phyloP scores from a whole-genome alignment of 2,888 invertebrate species.

The Cheilosia variabilis region DNA sequence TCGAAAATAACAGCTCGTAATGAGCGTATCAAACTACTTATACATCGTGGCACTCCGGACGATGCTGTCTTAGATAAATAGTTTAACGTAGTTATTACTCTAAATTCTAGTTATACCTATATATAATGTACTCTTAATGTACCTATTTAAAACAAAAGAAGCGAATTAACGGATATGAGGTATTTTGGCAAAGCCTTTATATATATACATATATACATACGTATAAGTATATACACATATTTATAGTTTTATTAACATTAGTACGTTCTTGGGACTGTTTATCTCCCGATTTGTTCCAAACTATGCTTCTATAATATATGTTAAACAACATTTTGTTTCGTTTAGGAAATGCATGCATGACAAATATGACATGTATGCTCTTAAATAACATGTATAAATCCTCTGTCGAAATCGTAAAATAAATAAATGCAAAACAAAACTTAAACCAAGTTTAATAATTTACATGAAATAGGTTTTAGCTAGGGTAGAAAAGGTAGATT shows the following conservation, averaged over 20 bases:
- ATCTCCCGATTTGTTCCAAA: slow-evolving; percentile 55
- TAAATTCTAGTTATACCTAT: slow-evolving; percentile 34
- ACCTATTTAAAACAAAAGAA: slow-evolving; percentile 44
- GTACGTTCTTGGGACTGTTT: slow-evolving; percentile 27
- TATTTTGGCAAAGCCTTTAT: slow-evolving; percentile 14
- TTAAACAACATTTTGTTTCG: slow-evolving; percentile 6
- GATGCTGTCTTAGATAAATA: slow-evolving; percentile 86
- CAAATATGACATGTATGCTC: slow-evolving; percentile 9
- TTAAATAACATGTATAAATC: slow-evolving; percentile 26
- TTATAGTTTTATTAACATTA: slow-evolving; percentile 17
- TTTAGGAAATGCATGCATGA: slow-evolving; percentile 11
- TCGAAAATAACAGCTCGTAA: slow-evolving; percentile 94
- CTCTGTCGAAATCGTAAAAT: slow-evolving; percentile 38
- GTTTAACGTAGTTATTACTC: slow-evolving; percentile 52
- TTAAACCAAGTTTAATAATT: slow-evolving; percentile 38
- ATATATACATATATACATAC: neutral
- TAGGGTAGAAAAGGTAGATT: slow-evolving; percentile 65
- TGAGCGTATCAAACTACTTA: slow-evolving; percentile 94
- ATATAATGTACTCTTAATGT: slow-evolving; percentile 30
- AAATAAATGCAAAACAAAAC: slow-evolving; percentile 48
- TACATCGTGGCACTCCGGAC: slow-evolving; percentile 94
- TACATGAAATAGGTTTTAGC: slow-evolving; percentile 20
- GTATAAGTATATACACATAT: neutral
- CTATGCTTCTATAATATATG: slow-evolving; percentile 1
- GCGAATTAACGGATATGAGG: slow-evolving; percentile 24